These are phyloP conservation scores for Oligia fasciuncula DNA, from an alignment of 2,888 invertebrate genomes.

Conservation along the genomic window DNA sequence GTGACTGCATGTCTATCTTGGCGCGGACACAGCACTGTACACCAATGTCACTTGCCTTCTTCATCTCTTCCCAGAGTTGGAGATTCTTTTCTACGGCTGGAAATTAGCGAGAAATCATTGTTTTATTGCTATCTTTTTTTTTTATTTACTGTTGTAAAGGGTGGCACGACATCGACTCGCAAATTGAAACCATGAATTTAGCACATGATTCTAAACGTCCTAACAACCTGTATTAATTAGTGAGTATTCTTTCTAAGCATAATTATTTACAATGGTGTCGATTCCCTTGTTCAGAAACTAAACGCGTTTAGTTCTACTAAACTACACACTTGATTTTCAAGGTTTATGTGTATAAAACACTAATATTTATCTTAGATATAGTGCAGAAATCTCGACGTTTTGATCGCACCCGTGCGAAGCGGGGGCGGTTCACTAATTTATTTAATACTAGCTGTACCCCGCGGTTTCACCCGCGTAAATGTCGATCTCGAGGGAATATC, in stretches of 20 bases:
- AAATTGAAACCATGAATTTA: too few species aligned
- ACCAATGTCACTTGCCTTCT: conserved; percentile 94
- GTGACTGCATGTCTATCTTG: conserved; percentile 98
- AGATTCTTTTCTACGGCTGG: conserved; percentile 96
- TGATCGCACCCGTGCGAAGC: not conserved
- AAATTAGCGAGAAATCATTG: conserved; percentile 36
- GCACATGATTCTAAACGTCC: too few species aligned
- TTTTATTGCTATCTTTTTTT: not conserved
- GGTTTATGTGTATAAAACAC: not conserved
- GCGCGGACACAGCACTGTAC: conserved; percentile 98
- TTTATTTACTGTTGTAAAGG: not conserved
- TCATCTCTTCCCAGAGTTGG: conserved; percentile 98
- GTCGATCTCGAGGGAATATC: too few species aligned
- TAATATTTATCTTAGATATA: not conserved
- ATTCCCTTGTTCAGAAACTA: too few species aligned
- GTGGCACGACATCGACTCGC: too few species aligned
- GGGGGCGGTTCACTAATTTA: not conserved
- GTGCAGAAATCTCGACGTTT: not conserved
- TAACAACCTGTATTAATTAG: not conserved
- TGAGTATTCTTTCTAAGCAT: not conserved
- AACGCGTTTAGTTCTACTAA: not conserved
- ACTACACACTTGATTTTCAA: not conserved
- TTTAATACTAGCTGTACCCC: not conserved
- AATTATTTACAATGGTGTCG: not conserved
- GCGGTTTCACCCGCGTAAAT: too few species aligned